A percentile compares a stretch with the other conserved stretches of the same genome.
phyloP scores from a whole-genome alignment of 2,797 vertebrate species.

The Cichlasoma orientale region DNA sequence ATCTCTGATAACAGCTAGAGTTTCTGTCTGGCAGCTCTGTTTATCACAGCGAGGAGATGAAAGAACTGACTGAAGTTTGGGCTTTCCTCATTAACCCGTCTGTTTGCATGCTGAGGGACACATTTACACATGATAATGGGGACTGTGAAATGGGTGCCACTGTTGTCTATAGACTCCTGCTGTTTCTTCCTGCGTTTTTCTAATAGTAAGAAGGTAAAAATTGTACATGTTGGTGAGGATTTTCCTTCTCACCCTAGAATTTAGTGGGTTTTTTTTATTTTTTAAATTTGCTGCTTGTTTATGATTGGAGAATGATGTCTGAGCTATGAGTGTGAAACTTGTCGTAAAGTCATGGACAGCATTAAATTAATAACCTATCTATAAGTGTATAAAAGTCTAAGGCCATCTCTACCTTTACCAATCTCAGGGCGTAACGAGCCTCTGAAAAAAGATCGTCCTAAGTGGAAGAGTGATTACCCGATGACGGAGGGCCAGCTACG shows the following conservation, averaged over 20 bases:
- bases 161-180: not conserved
- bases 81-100: not conserved
- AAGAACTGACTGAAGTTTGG: not conserved
- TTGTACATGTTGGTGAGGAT: not conserved
- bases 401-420: not conserved
- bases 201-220: not conserved
- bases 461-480: slow-evolving; percentile 99
- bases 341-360: not conserved
- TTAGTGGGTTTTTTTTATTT: no score
- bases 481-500: slow-evolving; percentile 98
- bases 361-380: not conserved
- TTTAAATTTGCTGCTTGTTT: not conserved
- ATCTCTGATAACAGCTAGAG: slow-evolving; percentile 43
- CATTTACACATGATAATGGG: not conserved
- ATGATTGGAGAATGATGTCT: no score
- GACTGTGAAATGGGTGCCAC: not conserved
- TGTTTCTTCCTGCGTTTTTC: not conserved
- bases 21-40: slow-evolving; percentile 31
- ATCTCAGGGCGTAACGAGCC: slow-evolving; percentile 92
- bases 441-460: slow-evolving; percentile 94
- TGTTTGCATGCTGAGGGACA: not conserved
- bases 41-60: slow-evolving; percentile 9
- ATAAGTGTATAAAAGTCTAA: no score
- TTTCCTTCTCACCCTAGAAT: no score
- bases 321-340: not conserved